phyloP scores from a whole-genome alignment of 2,113 vertebrate genomes.

The Mastomys natalensis region DNA sequence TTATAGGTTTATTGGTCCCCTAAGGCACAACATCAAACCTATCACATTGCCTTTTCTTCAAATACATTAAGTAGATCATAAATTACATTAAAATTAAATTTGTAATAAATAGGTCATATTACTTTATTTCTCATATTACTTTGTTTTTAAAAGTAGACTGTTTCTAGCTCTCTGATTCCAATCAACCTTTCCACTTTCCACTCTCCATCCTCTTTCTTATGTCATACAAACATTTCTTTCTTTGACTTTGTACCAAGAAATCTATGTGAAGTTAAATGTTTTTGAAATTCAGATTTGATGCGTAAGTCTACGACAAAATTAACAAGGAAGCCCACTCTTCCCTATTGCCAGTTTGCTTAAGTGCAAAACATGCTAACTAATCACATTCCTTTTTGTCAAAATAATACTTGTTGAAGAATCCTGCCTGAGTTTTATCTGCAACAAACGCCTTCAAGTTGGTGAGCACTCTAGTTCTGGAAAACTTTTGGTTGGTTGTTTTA shows the following conservation, averaged over 20 bases:
- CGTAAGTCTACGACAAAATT: neutral
- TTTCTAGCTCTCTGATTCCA: neutral
- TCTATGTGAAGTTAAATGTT: neutral
- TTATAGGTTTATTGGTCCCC: neutral
- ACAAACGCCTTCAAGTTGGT: neutral
- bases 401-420: accelerated
- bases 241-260: neutral
- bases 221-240: neutral
- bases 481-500: neutral
- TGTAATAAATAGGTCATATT: neutral
- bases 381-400: neutral
- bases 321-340: neutral
- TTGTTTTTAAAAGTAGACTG: neutral
- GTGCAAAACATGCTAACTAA: neutral
- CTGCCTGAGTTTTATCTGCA: neutral
- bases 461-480: neutral
- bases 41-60: neutral
- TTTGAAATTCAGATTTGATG: neutral
- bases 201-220: neutral
- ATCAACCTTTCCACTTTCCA: neutral
- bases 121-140: neutral
- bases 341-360: neutral
- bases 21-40: conserved; percentile 36
- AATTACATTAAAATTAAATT: conserved; percentile 45
- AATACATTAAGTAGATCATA: neutral